phyloP scores from a whole-genome alignment of 2,797 vertebrate genomes.

The Lemur catta region DNA sequence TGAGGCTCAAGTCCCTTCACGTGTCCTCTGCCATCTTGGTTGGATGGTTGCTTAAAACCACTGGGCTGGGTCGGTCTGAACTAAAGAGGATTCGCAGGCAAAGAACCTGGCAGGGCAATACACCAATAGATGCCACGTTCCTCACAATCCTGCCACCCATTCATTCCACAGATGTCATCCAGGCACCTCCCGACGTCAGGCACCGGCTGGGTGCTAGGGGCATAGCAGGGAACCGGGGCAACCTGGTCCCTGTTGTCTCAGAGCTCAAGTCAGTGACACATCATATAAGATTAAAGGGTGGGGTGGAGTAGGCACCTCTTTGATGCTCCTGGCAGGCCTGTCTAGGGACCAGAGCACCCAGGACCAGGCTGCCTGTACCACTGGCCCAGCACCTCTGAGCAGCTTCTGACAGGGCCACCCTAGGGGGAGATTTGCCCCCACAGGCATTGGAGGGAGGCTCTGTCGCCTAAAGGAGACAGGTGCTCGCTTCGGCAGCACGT shows the following conservation, averaged over 20 bases:
- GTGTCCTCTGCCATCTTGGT: not conserved
- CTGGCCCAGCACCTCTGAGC: not conserved
- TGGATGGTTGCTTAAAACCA: not conserved
- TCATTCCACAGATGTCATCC: too few species aligned
- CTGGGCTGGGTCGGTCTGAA: not conserved
- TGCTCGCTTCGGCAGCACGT: too few species aligned
- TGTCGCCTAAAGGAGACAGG: not conserved
- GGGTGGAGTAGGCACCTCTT: too few species aligned
- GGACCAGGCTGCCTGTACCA: not conserved
- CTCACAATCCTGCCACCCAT: not conserved
- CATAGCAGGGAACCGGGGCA: not conserved
- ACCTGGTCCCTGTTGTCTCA: not conserved
- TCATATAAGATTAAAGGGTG: not conserved
- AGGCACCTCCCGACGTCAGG: not conserved
- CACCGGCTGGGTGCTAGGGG: not conserved
- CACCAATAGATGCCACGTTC: fast-evolving
- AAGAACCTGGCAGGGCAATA: not conserved
- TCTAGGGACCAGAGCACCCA: not conserved
- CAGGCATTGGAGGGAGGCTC: not conserved
- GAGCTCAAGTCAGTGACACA: too few species aligned
- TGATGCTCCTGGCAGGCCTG: not conserved
- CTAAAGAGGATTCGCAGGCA: too few species aligned
- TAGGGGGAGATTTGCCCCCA: not conserved
- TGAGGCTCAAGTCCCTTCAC: not conserved
- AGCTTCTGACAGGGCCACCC: not conserved